Evolutionary conservation across 2,888 invertebrate genomes (phyloP), one percentile per base, ranked within the genome.

Genomic region (Limenitis camilla): DNA sequence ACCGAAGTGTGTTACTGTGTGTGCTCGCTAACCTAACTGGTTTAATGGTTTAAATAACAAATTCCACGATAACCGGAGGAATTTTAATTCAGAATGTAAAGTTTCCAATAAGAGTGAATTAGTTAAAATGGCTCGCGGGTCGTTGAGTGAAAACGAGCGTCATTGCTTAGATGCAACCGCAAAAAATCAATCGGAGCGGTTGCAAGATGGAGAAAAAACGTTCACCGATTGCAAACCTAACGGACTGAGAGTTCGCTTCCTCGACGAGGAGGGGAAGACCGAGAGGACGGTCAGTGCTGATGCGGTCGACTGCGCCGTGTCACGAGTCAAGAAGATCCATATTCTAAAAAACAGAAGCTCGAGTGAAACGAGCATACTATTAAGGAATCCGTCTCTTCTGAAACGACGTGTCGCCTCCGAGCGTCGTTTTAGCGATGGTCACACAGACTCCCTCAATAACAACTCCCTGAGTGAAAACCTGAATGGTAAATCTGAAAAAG

Each of bases 311-410:
- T 75, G 75, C 67, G 68, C 86, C 59, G 68, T 88, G 61, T 64
- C 87, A 62, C 69, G 78, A 42, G 83, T 87, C 53, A 87, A 84
- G 61, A 88, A 88, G 68, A 81, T 88, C 58, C 88, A 88, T 64
- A 81, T 88, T 49, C 73, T 87, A 7, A 88, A 88, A 60, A 88
- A 86, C 64, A 76, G 88, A 55, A 87, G 88, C 65, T 88, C 87
- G 4, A 88, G 88, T 58, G 88, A 88, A 60, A 86, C 88, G 30
- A 88, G 88, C 64, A 79, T 88, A 46, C 65, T 88, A 48, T 63
- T 88, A 45, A 74, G 88, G 51, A 83, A 86, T 57, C 78, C 86
- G 1, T 85, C 84, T 31, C 69, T 87, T 11, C 75, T 79, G 61
- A 84, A 83, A 61, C 71, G 85, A 47, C 78, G 80, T 35, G 71